Base-by-base conservation (phyloP, 1,140 invertebrate species). In the Drosophila sproati region DNA sequence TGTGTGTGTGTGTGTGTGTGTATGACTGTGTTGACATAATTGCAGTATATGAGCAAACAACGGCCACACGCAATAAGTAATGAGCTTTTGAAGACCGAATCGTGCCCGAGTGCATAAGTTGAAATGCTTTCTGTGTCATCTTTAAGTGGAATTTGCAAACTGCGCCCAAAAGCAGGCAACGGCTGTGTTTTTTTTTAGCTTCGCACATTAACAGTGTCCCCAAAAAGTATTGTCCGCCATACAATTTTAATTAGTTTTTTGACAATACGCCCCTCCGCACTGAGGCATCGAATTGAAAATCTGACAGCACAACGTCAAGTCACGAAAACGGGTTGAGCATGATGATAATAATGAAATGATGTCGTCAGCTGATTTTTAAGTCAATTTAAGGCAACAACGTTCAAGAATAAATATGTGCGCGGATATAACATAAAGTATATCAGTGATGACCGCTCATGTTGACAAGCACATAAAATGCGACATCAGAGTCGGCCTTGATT, bases 171-270 rank as follows among this genome's bases (percentile, higher is more conserved):
- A 82, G 77, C 57, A 54, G 78, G 56, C 48, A 60, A 66, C 39
- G 20, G 20, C 20, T 20, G 20, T 41, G 54, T 69, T 77, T 79
- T 63, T 48, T 31, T 45, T 43, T 37, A 35, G 12, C 10, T 2
- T 82, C 64, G 45, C 67, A 79, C 73, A 62, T 74, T 78, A 64
- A 62, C 54, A 75, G 28, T 32, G 68, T 29, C 34, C 31, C 20
- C 29, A 29, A 32, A 54, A 63, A 59, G 54, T 54, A 39, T 54
- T 43, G 39, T 5, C 39, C 12, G 20, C 48, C 20, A 72, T 54
- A 39, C 52, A 76, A 68, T 82, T 86, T 86, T 86, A 86, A 87
- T 86, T 86, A 86, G 76, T 86, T 76, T 77, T 69, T 77, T 73
- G 12, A 50, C 66, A 62, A 28, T 50, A 10, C 39, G n/a, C 54